Evolutionary conservation across 2,113 vertebrate species (phyloP).

Genomic region (Cromileptes altivelis): DNA sequence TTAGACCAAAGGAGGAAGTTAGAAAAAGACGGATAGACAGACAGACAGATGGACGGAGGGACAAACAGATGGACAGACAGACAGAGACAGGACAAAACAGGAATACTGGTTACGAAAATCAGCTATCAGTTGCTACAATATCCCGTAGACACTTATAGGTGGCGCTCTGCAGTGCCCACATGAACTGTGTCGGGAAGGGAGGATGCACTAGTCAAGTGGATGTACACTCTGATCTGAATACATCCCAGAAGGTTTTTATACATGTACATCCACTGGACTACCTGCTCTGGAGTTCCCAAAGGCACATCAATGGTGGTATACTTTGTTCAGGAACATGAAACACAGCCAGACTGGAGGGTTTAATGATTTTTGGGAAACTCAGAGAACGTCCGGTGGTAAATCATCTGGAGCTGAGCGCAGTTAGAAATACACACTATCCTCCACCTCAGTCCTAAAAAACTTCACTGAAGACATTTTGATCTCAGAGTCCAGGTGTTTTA

Average conservation of each 20-base stretch:
- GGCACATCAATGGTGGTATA: conserved; percentile 11
- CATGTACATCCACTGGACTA: conserved; percentile 51
- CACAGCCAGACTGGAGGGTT: conserved; percentile 2
- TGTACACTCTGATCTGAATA: conserved; percentile 2
- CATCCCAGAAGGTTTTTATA: neutral
- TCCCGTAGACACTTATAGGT: conserved; percentile 45
- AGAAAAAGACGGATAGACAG: conserved; percentile 74
- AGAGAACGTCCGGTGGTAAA: conserved; percentile 44
- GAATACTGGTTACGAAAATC: conserved; percentile 80
- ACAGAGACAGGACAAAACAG: conserved; percentile 84
- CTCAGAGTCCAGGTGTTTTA: conserved; percentile 54
- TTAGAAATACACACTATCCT: conserved; percentile 18
- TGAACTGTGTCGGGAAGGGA: conserved; percentile 35
- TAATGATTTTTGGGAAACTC: conserved; percentile 41
- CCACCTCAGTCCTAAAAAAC: neutral
- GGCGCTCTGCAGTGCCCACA: conserved; percentile 43
- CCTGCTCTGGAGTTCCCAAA: conserved; percentile 57
- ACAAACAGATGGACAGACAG: conserved; percentile 75
- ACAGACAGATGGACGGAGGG: conserved; percentile 72
- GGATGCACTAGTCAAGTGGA: conserved; percentile 46
- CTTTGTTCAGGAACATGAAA: conserved; percentile 19
- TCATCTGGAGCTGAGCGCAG: conserved; percentile 70
- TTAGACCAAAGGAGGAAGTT: conserved; percentile 71
- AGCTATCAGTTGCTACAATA: conserved; percentile 63
- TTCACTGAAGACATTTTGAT: neutral